These are phyloP conservation scores for Atractosteus spatula DNA, from an alignment of 2,113 vertebrate genomes.

Conservation along the genomic window DNA sequence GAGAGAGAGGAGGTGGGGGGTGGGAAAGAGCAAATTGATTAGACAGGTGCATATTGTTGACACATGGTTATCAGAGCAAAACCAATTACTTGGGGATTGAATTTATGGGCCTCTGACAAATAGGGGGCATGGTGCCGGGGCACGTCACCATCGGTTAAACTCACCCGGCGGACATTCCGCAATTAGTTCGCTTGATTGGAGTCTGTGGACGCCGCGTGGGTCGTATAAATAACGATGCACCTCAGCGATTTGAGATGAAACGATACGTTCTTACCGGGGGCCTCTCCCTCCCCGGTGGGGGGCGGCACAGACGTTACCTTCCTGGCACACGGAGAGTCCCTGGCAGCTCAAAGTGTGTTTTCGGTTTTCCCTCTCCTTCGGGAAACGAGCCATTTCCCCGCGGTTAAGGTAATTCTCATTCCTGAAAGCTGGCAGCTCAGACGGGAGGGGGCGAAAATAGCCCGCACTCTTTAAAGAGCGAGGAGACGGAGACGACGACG, in stretches of 20 bases:
- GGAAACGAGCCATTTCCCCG: conserved; percentile 62
- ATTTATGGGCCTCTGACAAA: conserved; percentile 21
- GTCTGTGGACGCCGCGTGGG: background rate
- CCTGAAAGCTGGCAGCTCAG: conserved; percentile 28
- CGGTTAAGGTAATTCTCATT: conserved; percentile 55
- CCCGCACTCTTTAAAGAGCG: conserved; percentile 39
- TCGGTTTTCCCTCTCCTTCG: conserved; percentile 55
- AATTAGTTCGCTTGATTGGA: background rate
- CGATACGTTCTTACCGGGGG: conserved; percentile 11
- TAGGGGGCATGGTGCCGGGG: conserved; percentile 12
- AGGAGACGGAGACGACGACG: conserved; percentile 16
- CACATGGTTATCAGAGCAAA: background rate
- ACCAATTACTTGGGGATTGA: conserved; percentile 24
- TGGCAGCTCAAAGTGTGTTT: conserved; percentile 69
- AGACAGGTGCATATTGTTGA: conserved; percentile 12
- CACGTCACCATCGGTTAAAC: conserved; percentile 13
- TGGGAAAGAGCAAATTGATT: conserved; percentile 32
- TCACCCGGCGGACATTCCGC: background rate
- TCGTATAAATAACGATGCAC: conserved; percentile 30
- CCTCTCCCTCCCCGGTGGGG: conserved; percentile 41
- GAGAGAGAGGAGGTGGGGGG: conserved; percentile 4
- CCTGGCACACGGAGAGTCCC: conserved; percentile 34
- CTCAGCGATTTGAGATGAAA: conserved; percentile 42
- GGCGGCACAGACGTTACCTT: conserved; percentile 35
- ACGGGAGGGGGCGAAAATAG: conserved; percentile 24